phyloP scores from a whole-genome alignment of 2,888 invertebrate genomes.

The Coelopa pilipes region DNA sequence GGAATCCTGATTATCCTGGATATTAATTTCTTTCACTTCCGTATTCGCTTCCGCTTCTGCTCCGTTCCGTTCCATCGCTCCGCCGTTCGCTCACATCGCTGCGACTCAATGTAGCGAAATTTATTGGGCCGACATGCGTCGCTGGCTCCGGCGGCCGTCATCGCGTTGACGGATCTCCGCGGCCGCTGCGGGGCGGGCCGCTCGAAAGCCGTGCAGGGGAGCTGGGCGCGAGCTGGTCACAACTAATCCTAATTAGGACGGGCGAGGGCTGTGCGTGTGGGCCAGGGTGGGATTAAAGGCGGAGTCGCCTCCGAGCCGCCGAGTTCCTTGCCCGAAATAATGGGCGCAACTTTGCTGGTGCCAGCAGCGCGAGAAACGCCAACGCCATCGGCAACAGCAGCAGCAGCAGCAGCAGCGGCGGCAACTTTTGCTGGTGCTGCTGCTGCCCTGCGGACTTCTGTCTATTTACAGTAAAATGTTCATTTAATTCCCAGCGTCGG shows the following conservation, averaged over 20 bases:
- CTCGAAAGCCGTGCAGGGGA: background rate
- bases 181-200: background rate
- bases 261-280: too few species aligned
- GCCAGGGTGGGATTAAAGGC: too few species aligned
- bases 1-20: background rate
- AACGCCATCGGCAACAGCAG: too few species aligned
- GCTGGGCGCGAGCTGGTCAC: too few species aligned
- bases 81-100: background rate
- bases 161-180: background rate
- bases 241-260: too few species aligned
- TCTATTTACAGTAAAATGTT: slow-evolving; percentile 56
- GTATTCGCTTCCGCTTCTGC: background rate
- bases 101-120: slow-evolving; percentile 3
- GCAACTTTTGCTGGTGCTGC: background rate
- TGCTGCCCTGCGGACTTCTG: slow-evolving; percentile 36
- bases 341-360: too few species aligned
- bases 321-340: too few species aligned
- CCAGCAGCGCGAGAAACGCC: too few species aligned
- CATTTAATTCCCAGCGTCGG: slow-evolving; percentile 53
- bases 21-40: background rate
- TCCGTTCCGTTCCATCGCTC: background rate
- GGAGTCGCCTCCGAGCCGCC: too few species aligned
- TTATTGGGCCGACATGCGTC: background rate
- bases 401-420: background rate
- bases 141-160: background rate